Base-by-base conservation (phyloP, 2,797 vertebrate species). In the Triplophysa yarkandensis region DNA sequence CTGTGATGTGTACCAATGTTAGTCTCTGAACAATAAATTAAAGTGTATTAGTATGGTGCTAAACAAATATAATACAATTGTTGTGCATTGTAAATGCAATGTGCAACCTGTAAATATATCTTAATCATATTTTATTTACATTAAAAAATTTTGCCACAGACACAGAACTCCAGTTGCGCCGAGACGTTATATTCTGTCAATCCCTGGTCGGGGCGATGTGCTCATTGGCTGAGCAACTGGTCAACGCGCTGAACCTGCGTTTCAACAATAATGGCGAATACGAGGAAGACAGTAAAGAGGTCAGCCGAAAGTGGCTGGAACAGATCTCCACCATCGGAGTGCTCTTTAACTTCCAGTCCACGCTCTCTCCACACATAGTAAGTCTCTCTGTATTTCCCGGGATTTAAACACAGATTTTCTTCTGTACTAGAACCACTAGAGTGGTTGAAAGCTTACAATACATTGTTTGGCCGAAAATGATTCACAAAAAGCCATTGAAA, bases 231-330 rank as follows among this genome's bases (percentile, higher is more conserved):
- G 97, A 99, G 89, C 98, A 99, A 89, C 83, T 99, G 43, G 80
- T 97, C 83, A 94, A 93, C 0, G 97, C 97, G 0, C 89, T 99
- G 69, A 93, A 93, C 80, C 93, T 89, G 34, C 92, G 95, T 28
- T 98, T 94, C 89, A 99, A 98, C 91, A 98, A 98, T 78, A 95
- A 95, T 0, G 96, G 97, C 55, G 98, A 99, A 73, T 99, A 99
- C 0, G 95, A 98, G 73, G 96, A 98, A 71, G 96, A 94, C 85
- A 89, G 97, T 91, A 94, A 95, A 62, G 98, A 99, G 0, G 96
- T 95, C 88, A 99, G 98, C 89, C 94, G 91, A 85, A 98, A 98
- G 85, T 99, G 98, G 98, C 89, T 99, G 81, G 97, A 99, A 85
- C 97, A 99, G 85, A 94, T 97, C 74, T 93, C 95, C 0, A 93